Percentiles rank a stretch among this genome's conserved stretches.
These are phyloP conservation scores for Coleophora flavipennella DNA, from an alignment of 2,888 invertebrate species.

Conservation along the genomic window DNA sequence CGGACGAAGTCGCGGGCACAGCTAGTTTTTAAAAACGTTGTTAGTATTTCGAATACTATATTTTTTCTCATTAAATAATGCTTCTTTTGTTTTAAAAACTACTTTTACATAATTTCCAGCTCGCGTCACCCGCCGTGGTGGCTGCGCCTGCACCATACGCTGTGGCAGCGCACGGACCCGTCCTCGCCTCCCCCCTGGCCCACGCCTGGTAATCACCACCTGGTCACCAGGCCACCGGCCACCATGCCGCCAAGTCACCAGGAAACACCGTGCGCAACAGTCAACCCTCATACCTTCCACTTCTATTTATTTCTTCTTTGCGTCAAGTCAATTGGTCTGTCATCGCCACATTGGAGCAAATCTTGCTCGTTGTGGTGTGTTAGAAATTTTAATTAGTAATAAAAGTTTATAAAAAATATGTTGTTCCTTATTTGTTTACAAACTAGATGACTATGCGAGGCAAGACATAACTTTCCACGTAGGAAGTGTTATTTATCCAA, in stretches of 20 bases:
- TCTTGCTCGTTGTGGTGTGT: constrained; percentile 33
- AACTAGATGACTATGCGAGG: no score
- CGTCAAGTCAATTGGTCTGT: constrained; percentile 30
- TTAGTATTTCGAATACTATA: no score
- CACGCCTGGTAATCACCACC: constrained; percentile 47
- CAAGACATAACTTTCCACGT: no score
- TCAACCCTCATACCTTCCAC: constrained; percentile 37
- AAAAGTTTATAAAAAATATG: no score
- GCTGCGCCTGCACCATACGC: constrained; percentile 39
- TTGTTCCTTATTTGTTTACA: no score
- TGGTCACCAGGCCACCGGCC: constrained; percentile 15
- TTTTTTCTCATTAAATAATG: no score
- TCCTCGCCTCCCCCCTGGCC: constrained; percentile 36
- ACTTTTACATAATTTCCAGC: constrained; percentile 24
- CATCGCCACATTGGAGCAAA: constrained; percentile 23
- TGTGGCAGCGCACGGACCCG: constrained; percentile 43
- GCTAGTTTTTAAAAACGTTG: no score
- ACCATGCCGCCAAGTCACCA: constrained; percentile 20
- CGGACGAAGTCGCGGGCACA: no score
- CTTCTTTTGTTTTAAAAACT: no score
- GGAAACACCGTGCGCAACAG: constrained; percentile 52
- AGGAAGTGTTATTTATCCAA: no score
- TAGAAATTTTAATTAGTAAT: no score
- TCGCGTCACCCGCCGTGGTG: constrained; percentile 50
- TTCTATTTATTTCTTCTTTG: constrained; percentile 29